phyloP scores from a whole-genome alignment of 2,888 invertebrate species.

The Ectobius pallidus region DNA sequence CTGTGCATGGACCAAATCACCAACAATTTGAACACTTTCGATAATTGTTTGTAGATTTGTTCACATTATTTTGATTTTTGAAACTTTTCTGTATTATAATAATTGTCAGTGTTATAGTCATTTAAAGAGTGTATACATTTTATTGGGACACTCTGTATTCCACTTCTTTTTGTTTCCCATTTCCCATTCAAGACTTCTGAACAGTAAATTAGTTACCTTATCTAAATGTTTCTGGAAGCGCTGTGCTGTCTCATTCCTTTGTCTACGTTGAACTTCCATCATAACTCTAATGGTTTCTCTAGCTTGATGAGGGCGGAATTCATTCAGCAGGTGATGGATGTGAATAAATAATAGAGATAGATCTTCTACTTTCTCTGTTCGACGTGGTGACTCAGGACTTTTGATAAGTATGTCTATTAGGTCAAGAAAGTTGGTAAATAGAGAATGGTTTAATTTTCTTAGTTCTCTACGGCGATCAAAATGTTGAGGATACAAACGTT shows the following conservation, averaged over 20 bases:
- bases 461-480: conserved; percentile 93
- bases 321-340: conserved; percentile 97
- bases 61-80: too few species aligned
- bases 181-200: too few species aligned
- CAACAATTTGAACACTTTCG: too few species aligned
- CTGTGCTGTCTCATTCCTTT: conserved; percentile 85
- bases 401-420: conserved; percentile 90
- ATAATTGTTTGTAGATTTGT: too few species aligned
- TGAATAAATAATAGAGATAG: conserved; percentile 97
- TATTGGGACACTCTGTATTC: too few species aligned
- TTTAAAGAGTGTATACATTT: too few species aligned
- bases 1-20: too few species aligned
- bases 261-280: conserved; percentile 94
- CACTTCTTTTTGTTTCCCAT: too few species aligned
- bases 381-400: conserved; percentile 87
- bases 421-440: conserved; percentile 93
- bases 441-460: conserved; percentile 93
- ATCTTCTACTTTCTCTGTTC: conserved; percentile 96
- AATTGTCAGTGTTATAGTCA: too few species aligned
- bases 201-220: too few species aligned
- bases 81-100: too few species aligned
- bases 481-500: conserved; percentile 91
- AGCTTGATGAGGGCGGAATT: conserved; percentile 97
- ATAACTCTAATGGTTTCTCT: conserved; percentile 93
- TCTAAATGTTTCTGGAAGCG: conserved; percentile 93